Base-by-base conservation (phyloP, 2,888 invertebrate genomes). In the Epinotia nisella region DNA sequence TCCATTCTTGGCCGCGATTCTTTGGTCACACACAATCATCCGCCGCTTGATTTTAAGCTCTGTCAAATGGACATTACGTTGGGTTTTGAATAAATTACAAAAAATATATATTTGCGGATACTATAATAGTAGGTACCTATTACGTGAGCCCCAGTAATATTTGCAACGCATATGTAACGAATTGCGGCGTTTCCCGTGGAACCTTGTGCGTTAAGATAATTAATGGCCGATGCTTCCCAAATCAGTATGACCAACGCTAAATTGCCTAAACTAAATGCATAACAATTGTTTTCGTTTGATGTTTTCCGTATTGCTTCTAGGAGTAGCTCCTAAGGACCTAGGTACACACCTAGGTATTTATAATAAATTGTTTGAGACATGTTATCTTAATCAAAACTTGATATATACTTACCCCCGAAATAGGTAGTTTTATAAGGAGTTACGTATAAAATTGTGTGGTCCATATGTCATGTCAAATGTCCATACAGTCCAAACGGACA, bases 141-240 rank as follows among this genome's bases (percentile, higher is more conserved):
- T 72, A 62, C 72, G 72, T 68, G 67, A 56, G 45, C 24, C 59
- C n/a, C 58, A 51, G 58, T 66, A 61, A 67, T 62, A 56, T 67
- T 72, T 61, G 56, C 72, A 55, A 55, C 39, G 29, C 51, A 45
- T 45, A 59, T 66, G 71, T 72, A 67, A 67, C 49, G 51, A 49
- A 56, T 60, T 19, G 51, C 55, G 72, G 45, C 59, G 45, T 24
- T 72, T 72, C 72, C 62, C 67, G 67, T 62, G 61, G 49, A 56
- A 55, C 56, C 61, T 71, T 21, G 55, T 17, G 41, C 56, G 53
- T 35, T 17, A n/a, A n/a, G n/a, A n/a, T n/a, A 62, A 29, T 35
- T 53, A 61, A 72, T 67, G 49, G 49, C 61, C 49, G 49, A 61
- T 56, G 56, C 67, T 39, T 56, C 71, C 13, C 39, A 11, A 67